These are phyloP conservation scores for Hesperophylax magnus DNA, from an alignment of 1,140 invertebrate species.

Conservation along the genomic window DNA sequence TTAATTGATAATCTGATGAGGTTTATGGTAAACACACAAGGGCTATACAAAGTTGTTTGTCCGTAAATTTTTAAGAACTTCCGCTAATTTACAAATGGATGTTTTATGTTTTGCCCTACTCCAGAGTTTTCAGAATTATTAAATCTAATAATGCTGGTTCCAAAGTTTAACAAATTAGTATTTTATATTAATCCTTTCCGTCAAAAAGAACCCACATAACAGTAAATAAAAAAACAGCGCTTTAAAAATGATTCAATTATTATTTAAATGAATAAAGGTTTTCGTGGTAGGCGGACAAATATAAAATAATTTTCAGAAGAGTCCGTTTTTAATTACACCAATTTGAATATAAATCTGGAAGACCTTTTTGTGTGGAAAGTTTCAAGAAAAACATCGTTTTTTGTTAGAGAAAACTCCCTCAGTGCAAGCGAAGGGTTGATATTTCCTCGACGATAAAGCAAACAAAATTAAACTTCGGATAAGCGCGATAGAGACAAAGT, in stretches of 20 bases:
- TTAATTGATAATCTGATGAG: too few species aligned
- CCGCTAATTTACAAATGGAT: too few species aligned
- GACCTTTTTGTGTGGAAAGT: background rate
- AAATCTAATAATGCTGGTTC: too few species aligned
- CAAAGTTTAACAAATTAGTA: background rate
- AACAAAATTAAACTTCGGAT: constrained; percentile 38
- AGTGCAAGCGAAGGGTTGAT: background rate
- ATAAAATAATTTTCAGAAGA: too few species aligned
- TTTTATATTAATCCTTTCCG: background rate
- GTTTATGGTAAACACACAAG: too few species aligned
- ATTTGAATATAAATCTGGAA: constrained; percentile 21
- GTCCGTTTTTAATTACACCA: constrained; percentile 27
- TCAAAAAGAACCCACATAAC: background rate
- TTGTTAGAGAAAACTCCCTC: constrained; percentile 2
- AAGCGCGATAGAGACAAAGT: constrained; percentile 32
- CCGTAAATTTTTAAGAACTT: too few species aligned
- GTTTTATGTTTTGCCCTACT: too few species aligned
- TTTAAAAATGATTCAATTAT: too few species aligned
- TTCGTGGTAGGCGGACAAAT: too few species aligned
- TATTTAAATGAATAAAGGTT: too few species aligned
- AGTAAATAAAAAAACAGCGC: background rate
- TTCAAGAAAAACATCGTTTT: constrained; percentile 12
- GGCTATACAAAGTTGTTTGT: too few species aligned
- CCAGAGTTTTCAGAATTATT: too few species aligned
- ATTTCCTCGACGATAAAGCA: constrained; percentile 29